Conservation (phyloP, 2,113 vertebrate species). For the Dunckerocampus dactyliophorus region DNA sequence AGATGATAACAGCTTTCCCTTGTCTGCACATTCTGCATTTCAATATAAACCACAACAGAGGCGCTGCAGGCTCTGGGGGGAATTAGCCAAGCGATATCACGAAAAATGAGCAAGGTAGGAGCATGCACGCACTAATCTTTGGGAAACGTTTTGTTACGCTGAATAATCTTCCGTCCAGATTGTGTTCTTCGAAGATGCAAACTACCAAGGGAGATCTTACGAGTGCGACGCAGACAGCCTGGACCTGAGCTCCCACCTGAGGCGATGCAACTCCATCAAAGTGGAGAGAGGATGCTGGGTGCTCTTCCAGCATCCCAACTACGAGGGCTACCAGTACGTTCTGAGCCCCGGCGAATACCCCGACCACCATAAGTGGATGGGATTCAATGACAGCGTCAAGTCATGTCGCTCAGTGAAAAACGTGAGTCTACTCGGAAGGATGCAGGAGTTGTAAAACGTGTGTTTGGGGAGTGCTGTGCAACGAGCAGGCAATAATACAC, state of each 20-base stretch:
- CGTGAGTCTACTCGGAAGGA: no score
- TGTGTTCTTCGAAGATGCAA: conserved; percentile 63
- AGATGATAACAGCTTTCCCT: conserved; percentile 56
- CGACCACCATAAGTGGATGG: conserved; percentile 63
- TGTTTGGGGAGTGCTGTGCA: conserved; percentile 18
- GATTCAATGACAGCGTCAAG: conserved; percentile 56
- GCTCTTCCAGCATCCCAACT: conserved; percentile 57
- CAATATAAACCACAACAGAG: conserved; percentile 57
- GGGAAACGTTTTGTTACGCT: neutral
- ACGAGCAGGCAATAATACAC: conserved; percentile 46
- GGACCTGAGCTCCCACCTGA: conserved; percentile 63
- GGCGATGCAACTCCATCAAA: conserved; percentile 65
- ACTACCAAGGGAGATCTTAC: conserved; percentile 57
- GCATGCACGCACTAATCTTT: neutral
- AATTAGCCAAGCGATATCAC: conserved; percentile 27
- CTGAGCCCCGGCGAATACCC: conserved; percentile 53
- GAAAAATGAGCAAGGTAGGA: conserved; percentile 62
- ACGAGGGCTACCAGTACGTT: no score
- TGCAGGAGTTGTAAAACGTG: conserved; percentile 41
- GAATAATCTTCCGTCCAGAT: conserved; percentile 40
- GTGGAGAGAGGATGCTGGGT: conserved; percentile 69
- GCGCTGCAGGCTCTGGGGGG: conserved; percentile 40
- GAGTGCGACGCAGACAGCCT: conserved; percentile 59
- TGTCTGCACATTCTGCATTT: conserved; percentile 65
- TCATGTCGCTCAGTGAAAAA: conserved; percentile 65